These are phyloP conservation scores for Trissolcus brochymenae DNA, from an alignment of 2,888 invertebrate genomes.

Conservation along the genomic window DNA sequence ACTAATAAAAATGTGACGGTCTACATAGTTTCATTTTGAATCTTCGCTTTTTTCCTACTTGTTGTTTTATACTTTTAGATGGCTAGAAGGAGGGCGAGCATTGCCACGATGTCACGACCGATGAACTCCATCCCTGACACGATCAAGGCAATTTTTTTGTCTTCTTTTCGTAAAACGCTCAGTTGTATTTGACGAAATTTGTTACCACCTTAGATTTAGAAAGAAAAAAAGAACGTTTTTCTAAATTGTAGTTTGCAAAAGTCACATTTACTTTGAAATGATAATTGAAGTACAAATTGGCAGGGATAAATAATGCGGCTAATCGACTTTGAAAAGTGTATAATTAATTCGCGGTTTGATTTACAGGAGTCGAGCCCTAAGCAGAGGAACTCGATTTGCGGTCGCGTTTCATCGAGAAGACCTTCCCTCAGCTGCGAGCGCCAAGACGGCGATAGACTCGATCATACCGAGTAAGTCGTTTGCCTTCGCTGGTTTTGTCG, in stretches of 20 bases:
- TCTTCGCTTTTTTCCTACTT: slow-evolving; percentile 26
- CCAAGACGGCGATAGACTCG: slow-evolving; percentile 68
- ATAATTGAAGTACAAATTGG: neutral
- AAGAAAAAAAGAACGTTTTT: no score
- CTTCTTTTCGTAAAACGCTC: slow-evolving; percentile 5
- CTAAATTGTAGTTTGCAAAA: no score
- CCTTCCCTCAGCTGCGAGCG: slow-evolving; percentile 70
- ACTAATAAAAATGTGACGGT: slow-evolving; percentile 10
- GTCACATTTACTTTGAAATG: neutral
- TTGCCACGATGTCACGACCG: slow-evolving; percentile 78
- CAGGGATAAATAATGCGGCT: neutral
- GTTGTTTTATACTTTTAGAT: slow-evolving; percentile 68
- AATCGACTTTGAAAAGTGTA: neutral
- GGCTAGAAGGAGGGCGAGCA: slow-evolving; percentile 78
- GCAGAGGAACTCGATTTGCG: slow-evolving; percentile 71
- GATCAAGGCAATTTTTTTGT: slow-evolving; percentile 68
- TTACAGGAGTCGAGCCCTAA: slow-evolving; percentile 64
- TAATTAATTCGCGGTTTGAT: slow-evolving; percentile 6
- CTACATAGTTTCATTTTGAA: neutral
- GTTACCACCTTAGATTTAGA: neutral
- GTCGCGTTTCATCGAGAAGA: slow-evolving; percentile 70
- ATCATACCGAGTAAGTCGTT: slow-evolving; percentile 69
- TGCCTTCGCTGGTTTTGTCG: slow-evolving; percentile 44
- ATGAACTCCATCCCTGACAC: slow-evolving; percentile 69
- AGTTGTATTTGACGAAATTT: no score